phyloP scores from a whole-genome alignment of 2,888 invertebrate genomes.

The Lymantria dispar region DNA sequence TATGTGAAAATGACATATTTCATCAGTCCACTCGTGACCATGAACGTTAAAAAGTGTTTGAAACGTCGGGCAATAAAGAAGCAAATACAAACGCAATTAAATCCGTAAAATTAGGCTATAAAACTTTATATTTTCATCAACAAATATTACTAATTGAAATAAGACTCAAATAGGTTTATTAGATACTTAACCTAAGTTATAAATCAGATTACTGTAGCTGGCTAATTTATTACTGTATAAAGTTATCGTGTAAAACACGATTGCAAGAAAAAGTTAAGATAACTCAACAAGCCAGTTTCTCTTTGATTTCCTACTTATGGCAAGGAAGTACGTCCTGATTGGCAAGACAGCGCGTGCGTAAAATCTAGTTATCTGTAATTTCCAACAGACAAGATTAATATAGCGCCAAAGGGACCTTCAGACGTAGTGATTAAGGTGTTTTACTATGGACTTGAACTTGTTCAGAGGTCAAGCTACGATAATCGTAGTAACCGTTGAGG shows the following conservation, averaged over 20 bases:
- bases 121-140: too few relatives aligned
- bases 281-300: slow-evolving; percentile 55
- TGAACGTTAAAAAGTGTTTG: too few relatives aligned
- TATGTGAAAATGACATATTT: too few relatives aligned
- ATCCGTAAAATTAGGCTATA: too few relatives aligned
- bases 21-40: too few relatives aligned
- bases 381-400: slow-evolving; percentile 46
- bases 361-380: slow-evolving; percentile 47
- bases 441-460: slow-evolving; percentile 38
- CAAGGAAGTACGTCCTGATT: slow-evolving; percentile 48
- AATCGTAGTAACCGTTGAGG: slow-evolving; percentile 14
- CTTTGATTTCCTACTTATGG: slow-evolving; percentile 53
- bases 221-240: slow-evolving; percentile 38
- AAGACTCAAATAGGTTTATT: too few relatives aligned
- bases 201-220: slow-evolving; percentile 32
- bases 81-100: too few relatives aligned
- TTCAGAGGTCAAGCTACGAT: slow-evolving; percentile 43
- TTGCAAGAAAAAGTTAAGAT: slow-evolving; percentile 49
- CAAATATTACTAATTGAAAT: too few relatives aligned
- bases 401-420: slow-evolving; percentile 42
- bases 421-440: slow-evolving; percentile 35
- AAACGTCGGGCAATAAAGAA: too few relatives aligned
- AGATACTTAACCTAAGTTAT: slow-evolving; percentile 5
- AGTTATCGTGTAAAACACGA: slow-evolving; percentile 53
- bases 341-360: slow-evolving; percentile 47